phyloP scores from a whole-genome alignment of 2,888 invertebrate genomes.

The Platerodrilus igneus region DNA sequence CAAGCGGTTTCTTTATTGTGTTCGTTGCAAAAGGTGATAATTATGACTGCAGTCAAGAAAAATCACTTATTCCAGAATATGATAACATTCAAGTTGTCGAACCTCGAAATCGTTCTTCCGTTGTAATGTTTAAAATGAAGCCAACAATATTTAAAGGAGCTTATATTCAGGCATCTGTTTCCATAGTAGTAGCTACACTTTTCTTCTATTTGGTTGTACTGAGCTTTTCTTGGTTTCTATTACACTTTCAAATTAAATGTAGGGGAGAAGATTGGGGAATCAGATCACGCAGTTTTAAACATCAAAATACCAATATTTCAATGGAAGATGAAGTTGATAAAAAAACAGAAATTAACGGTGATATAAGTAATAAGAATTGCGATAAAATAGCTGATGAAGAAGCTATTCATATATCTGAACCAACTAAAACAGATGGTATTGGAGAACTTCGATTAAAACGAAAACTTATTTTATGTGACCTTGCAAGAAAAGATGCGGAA shows the following conservation, averaged over 20 bases:
- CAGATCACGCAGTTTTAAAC: no score
- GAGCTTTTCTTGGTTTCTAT: conserved; percentile 38
- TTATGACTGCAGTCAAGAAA: conserved; percentile 49
- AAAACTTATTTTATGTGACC: conserved; percentile 7
- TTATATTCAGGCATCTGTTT: conserved; percentile 57
- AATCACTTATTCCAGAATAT: conserved; percentile 36
- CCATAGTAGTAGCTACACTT: conserved; percentile 53
- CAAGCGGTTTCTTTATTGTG: conserved; percentile 71
- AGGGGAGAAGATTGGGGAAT: no score
- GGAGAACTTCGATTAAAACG: background rate
- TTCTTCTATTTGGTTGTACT: conserved; percentile 51
- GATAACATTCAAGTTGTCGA: conserved; percentile 16
- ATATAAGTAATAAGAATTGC: no score
- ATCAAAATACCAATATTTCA: no score
- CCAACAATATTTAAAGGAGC: conserved; percentile 57
- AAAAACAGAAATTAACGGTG: no score
- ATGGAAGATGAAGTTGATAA: no score
- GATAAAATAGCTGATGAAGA: no score
- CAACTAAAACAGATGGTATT: background rate
- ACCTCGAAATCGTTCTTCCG: conserved; percentile 38
- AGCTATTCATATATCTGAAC: no score
- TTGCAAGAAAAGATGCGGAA: conserved; percentile 8
- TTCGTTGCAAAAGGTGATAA: conserved; percentile 69
- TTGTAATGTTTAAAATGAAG: conserved; percentile 49
- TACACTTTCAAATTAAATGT: no score